Evolutionary conservation across 2,113 vertebrate species (phyloP), one percentile per base, ranked within the genome.

Genomic region (Tricholaema leucomelas): DNA sequence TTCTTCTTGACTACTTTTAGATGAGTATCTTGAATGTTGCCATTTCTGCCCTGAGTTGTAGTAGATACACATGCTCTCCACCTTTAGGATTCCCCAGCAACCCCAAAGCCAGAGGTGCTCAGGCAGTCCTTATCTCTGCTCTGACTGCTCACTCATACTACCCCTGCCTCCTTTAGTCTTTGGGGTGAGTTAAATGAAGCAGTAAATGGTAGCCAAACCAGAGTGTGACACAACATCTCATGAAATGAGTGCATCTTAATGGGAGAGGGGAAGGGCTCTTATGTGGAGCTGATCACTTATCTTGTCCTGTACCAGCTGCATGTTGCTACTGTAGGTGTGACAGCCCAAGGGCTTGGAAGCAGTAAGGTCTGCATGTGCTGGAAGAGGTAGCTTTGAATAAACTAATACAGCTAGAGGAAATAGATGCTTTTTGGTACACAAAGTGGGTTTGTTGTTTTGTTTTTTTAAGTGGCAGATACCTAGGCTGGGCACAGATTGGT

Each of bases 211-310:
- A 18, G n/a, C 88, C 66, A 58, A 23, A 63, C 4, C 42, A 36
- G 27, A 28, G 25, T 69, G 50, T 73, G 60, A 60, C 38, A 55
- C 36, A 76, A 35, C 0, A 0, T 67, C 25, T 11, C 17, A 3
- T 38, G 33, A 52, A 46, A 35, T n/a, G 28, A 40, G 24, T 20
- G 17, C 20, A 28, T 0, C 15, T 40, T 30, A 7, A 2, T 23
- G 73, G 40, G 28, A 56, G 18, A 7, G 8, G 31, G 58, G 63
- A 63, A 30, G 52, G 30, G 24, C 18, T 56, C 38, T 58, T 18
- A 2, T 0, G 11, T 46, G 0, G 14, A 40, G 13, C 11, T 56
- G 28, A 12, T 69, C 17, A 14, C 18, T 3, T 16, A 10, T 23
- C 3, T 23, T 11, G 31, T 24, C 36, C 55, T 33, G 14, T 31